Evolutionary conservation across 2,888 invertebrate species (phyloP).

Genomic region (Parochlus steinenii): DNA sequence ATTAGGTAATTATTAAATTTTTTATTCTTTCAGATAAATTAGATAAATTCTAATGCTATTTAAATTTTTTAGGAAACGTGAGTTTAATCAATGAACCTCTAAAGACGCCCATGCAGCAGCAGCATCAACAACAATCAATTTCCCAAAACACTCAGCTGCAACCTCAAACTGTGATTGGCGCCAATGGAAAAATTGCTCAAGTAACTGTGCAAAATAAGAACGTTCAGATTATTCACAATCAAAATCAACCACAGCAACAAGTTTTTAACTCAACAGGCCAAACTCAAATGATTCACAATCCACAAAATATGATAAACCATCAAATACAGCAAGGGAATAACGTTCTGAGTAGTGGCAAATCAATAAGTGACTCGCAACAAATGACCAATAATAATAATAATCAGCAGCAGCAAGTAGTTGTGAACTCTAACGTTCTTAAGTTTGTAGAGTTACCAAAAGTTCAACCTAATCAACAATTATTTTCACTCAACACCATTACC

Average conservation of each 20-base stretch:
- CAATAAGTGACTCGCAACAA: not conserved
- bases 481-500: conserved; percentile 28
- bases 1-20: no score
- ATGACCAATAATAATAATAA: conserved; percentile 1
- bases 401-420: conserved; percentile 8
- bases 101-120: conserved; percentile 10
- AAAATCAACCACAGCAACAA: conserved; percentile 5
- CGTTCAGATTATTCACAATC: conserved; percentile 9
- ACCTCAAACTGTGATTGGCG: conserved; percentile 9
- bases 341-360: no score
- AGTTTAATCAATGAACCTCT: conserved; percentile 28
- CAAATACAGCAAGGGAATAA: no score
- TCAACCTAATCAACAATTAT: conserved; percentile 28
- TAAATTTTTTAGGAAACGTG: no score
- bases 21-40: no score
- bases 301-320: conserved; percentile 1
- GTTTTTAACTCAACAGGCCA: not conserved
- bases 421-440: conserved; percentile 20
- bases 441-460: conserved; percentile 29
- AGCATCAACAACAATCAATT: conserved; percentile 10
- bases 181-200: conserved; percentile 10
- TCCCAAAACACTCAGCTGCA: conserved; percentile 2
- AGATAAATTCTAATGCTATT: no score
- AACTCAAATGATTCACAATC: not conserved
- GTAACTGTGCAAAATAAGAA: conserved; percentile 10